Conservation (phyloP, 30 jellyfish, hydroid and myxozoan genomes). For the Calvadosia cruxmelitensis region DNA sequence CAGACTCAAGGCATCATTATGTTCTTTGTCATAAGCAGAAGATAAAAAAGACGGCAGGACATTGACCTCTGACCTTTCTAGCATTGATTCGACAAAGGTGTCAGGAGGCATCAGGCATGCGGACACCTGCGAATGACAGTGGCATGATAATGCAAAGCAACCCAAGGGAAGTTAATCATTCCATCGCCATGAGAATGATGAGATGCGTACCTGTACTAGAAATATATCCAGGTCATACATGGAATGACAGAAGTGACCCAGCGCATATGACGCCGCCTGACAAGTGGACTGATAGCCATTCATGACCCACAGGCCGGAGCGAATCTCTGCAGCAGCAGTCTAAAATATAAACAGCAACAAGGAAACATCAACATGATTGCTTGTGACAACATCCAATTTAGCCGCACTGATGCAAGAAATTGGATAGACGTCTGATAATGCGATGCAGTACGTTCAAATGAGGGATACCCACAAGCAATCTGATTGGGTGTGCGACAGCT, state of each 20-base stretch:
- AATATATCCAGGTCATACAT: constrained; percentile 71
- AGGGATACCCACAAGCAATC: neutral
- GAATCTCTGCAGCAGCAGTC: constrained; percentile 58
- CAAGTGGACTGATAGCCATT: constrained; percentile 72
- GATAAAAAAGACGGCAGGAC: no score
- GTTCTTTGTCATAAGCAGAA: no score
- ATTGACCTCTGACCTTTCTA: no score
- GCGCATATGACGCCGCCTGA: constrained; percentile 67
- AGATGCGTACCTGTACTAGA: constrained; percentile 55
- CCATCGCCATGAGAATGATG: no score
- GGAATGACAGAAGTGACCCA: constrained; percentile 59
- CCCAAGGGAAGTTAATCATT: no score
- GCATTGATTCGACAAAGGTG: no score
- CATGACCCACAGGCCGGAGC: constrained; percentile 61
- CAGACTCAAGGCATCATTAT: no score
- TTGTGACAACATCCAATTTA: no score
- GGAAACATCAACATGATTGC: neutral
- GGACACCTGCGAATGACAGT: no score
- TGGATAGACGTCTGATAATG: constrained; percentile 68
- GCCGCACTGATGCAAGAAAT: constrained; percentile 67
- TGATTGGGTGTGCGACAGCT: neutral
- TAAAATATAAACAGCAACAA: constrained; percentile 3
- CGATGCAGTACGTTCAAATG: constrained; percentile 34
- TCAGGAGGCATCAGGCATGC: no score
- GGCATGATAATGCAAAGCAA: no score